Conservation (phyloP, 2,888 invertebrate species). For the Pantelozetes paolii region DNA sequence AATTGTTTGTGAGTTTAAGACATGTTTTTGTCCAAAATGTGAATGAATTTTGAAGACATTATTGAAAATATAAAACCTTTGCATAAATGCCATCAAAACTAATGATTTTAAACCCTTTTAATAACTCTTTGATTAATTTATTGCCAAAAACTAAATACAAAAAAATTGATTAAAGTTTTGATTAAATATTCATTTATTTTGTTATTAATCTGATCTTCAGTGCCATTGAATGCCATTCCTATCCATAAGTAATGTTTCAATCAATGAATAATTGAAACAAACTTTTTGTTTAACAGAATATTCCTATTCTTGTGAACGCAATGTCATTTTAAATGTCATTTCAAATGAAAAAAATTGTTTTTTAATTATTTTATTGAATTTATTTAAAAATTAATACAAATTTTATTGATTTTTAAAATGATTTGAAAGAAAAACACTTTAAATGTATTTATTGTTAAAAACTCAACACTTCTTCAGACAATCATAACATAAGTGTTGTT, state of each 20-base stretch:
- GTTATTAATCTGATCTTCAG: background rate
- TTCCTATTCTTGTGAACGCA: too few species aligned
- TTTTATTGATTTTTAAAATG: too few species aligned
- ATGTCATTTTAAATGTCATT: too few species aligned
- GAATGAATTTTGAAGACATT: background rate
- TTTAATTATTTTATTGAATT: too few species aligned
- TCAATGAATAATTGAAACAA: background rate
- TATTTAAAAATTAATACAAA: too few species aligned
- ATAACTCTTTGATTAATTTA: background rate
- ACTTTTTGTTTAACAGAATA: background rate
- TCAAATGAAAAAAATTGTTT: too few species aligned
- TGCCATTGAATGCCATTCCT: background rate
- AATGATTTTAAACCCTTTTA: background rate
- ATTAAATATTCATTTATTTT: background rate
- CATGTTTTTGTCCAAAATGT: background rate
- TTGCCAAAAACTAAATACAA: too few species aligned
- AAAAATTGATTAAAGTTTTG: background rate
- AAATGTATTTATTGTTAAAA: too few species aligned
- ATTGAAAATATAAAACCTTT: background rate
- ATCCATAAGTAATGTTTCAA: background rate
- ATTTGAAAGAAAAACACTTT: too few species aligned
- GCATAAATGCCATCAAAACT: constrained; percentile 9
- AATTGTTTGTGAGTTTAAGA: background rate
- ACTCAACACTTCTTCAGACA: too few species aligned
- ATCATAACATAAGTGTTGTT: too few species aligned